Conservation (phyloP, 2,797 vertebrate genomes). For the Benthosema pterotum region DNA sequence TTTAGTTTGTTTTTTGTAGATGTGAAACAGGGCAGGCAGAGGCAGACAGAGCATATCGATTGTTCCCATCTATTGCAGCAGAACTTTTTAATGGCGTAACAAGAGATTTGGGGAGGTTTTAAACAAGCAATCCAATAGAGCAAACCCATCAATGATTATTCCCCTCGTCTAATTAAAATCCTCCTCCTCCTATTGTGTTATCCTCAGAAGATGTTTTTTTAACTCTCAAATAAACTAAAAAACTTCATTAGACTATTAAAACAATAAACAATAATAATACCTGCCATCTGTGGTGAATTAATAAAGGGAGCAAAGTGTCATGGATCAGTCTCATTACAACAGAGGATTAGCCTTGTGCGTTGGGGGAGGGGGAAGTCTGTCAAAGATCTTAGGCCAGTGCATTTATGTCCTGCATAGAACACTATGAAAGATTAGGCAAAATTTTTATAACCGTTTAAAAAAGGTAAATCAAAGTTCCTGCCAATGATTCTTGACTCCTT, state of each 20-base stretch:
- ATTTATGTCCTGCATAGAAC: background rate
- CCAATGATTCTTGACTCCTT: no score
- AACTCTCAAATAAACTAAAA: conserved; percentile 58
- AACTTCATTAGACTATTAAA: conserved; percentile 51
- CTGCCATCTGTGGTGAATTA: conserved; percentile 45
- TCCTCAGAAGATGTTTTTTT: conserved; percentile 56
- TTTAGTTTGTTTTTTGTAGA: conserved; percentile 34
- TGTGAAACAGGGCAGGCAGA: conserved; percentile 22
- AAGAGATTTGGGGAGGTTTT: conserved; percentile 67
- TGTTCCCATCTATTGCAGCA: conserved; percentile 61
- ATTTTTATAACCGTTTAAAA: no score
- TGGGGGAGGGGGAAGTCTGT: conserved; percentile 41
- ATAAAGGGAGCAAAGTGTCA: conserved; percentile 36
- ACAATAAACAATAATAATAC: conserved; percentile 25
- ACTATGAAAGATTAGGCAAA: no score
- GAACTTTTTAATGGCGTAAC: conserved; percentile 46
- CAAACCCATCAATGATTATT: conserved; percentile 64
- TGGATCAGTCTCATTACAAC: background rate
- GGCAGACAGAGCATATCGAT: conserved; percentile 54
- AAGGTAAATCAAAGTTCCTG: no score
- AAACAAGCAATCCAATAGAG: conserved; percentile 59
- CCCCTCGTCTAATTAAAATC: conserved; percentile 71
- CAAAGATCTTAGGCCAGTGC: background rate
- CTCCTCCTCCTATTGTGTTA: conserved; percentile 50
- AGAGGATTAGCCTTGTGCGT: conserved; percentile 39